Conservation (phyloP, 2,113 vertebrate genomes). For the Pterocles burchelli region DNA sequence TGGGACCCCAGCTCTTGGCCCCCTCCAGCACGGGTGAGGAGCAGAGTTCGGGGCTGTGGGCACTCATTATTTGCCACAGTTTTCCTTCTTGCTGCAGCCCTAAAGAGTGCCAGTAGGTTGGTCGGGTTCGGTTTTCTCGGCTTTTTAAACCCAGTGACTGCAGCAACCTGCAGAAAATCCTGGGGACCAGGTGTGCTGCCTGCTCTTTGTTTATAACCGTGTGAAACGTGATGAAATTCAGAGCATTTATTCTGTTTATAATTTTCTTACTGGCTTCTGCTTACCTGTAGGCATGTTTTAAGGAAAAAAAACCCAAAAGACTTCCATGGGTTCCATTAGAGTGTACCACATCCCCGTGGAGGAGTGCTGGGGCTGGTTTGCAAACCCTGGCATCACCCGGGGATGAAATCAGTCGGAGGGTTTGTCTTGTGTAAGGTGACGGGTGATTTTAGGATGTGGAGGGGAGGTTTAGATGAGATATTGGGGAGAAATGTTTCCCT, state of each 20-base stretch:
- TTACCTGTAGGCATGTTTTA: background rate
- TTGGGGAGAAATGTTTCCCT: no score
- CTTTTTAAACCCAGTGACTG: background rate
- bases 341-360: no score
- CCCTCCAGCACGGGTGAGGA: no score
- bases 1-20: background rate
- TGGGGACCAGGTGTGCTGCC: fast-evolving
- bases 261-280: background rate
- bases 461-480: no score
- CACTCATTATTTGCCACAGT: no score
- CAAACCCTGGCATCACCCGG: background rate
- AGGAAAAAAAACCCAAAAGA: background rate
- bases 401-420: background rate
- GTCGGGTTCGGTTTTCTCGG: background rate
- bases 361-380: no score
- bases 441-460: background rate
- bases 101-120: no score
- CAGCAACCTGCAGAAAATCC: background rate
- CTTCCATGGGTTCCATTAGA: no score
- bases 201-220: background rate
- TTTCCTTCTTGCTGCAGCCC: no score
- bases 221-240: background rate
- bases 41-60: background rate
- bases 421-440: background rate
- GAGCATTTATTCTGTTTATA: background rate